Evolutionary conservation across 2,888 invertebrate genomes (phyloP).

Genomic region (Catocala fraxini): DNA sequence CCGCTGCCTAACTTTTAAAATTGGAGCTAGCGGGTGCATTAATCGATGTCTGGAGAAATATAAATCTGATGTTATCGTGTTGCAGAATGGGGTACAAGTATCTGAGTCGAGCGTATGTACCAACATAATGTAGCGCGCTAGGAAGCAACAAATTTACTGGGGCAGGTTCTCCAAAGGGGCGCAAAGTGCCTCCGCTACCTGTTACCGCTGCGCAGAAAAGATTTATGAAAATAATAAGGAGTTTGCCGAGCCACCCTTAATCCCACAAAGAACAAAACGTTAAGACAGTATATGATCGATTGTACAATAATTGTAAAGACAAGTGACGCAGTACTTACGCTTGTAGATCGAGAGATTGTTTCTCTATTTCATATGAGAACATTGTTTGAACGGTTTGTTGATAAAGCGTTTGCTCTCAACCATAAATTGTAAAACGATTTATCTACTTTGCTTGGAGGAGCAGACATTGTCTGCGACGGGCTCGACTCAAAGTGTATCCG

Average conservation of each 20-base stretch:
- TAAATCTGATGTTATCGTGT: conserved; percentile 37
- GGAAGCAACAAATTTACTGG: conserved; percentile 47
- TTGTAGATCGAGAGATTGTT: conserved; percentile 12
- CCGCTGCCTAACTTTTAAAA: conserved; percentile 16
- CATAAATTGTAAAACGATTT: conserved; percentile 47
- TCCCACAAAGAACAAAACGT: conserved; percentile 39
- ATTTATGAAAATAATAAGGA: conserved; percentile 50
- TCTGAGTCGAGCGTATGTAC: conserved; percentile 27
- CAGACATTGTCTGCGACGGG: conserved; percentile 38
- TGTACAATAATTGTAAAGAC: conserved; percentile 22
- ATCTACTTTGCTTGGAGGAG: conserved; percentile 42
- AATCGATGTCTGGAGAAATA: conserved; percentile 9
- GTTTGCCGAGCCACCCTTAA: conserved; percentile 36
- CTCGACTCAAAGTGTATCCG: conserved; percentile 28
- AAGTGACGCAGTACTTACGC: no score
- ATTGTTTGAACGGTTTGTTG: conserved; percentile 29
- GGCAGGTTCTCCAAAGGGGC: conserved; percentile 39
- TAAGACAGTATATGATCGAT: conserved; percentile 38
- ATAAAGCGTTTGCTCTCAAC: conserved; percentile 28
- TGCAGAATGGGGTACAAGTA: conserved; percentile 27
- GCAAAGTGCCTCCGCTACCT: conserved; percentile 50
- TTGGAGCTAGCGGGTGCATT: conserved; percentile 11
- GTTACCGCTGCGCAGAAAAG: conserved; percentile 44
- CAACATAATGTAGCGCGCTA: conserved; percentile 43
- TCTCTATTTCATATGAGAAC: conserved; percentile 10